Evolutionary conservation across 2,888 invertebrate genomes (phyloP), one percentile per base, ranked within the genome.

Genomic region (Stenodema calcarata): DNA sequence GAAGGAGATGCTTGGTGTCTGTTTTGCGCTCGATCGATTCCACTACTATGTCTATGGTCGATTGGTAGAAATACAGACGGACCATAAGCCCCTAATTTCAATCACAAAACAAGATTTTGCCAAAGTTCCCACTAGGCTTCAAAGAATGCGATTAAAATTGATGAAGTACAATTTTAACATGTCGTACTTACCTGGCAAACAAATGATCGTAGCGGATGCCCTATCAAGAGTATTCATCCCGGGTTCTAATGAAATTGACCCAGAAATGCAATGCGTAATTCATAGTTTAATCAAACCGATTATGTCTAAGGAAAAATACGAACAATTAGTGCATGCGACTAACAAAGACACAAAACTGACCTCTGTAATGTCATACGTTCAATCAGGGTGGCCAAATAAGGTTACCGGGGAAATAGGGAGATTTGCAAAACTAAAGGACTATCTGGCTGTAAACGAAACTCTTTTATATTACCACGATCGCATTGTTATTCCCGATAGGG

Each of bases 201-300:
- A 69, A 23, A 82, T 82, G 82, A 1, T 82, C 2, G 69, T 82
- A 23, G 82, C 82, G 11, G 82, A 82, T 42, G 70, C 9, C n/a
- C 16, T 54, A 35, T 35, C 35, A 44, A 69, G 70, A 70, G n/a
- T 18, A 54, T n/a, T 54, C 18, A 9, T 54, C 9, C 54, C 54
- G 2, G 54, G 54, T 18, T 35, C 23, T 18, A n/a, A 54, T 18
- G 16, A 35, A 35, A 35, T 4, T 35, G 73, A 73, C 4, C 73
- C 73, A 3, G 73, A 73, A 73, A 73, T 73, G 73, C 16, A 73
- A 6, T 73, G 28, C 28, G 28, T 35, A 1, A n/a, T 73, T 73
- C 73, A 73, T 12, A 73, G 3, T 73, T 6, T 27, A 73, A 35
- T 28, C 28, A 73, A 23, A 16, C 7, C 16, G 12, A 14, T 78